Evolutionary conservation across 2,888 invertebrate species (phyloP).

Genomic region (Theretra japonica): DNA sequence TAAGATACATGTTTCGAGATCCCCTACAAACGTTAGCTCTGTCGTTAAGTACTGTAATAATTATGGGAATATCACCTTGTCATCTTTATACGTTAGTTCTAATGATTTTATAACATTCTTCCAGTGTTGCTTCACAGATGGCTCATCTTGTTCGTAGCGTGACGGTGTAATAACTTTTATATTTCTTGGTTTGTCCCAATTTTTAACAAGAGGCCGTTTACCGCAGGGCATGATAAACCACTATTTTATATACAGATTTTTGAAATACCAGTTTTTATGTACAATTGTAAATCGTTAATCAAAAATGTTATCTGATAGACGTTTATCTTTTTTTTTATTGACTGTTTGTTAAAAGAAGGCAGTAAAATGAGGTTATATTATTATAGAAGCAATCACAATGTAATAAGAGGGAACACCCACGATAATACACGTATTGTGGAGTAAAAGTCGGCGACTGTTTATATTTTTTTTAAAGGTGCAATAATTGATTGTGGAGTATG

Average conservation of each 20-base stretch:
- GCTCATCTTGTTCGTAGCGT: conserved; percentile 72
- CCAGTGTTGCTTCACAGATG: conserved; percentile 76
- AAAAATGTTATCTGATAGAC: background rate
- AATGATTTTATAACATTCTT: conserved; percentile 66
- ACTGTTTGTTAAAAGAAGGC: background rate
- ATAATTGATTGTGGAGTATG: no score
- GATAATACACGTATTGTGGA: no score
- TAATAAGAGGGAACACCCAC: no score
- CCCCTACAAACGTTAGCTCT: no score
- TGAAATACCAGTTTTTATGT: background rate
- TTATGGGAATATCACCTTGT: conserved; percentile 56
- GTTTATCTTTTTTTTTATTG: background rate
- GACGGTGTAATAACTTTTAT: conserved; percentile 66
- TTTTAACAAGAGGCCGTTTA: conserved; percentile 64
- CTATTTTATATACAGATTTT: background rate
- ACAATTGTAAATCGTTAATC: no score
- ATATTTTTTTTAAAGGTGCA: no score
- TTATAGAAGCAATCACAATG: no score
- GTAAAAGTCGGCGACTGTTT: no score
- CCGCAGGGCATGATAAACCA: conserved; percentile 67
- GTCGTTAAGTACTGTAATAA: background rate
- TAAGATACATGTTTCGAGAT: no score
- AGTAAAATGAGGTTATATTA: background rate
- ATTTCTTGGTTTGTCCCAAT: conserved; percentile 67
- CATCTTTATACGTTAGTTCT: conserved; percentile 75